Percentiles rank a stretch among this genome's conserved stretches.
phyloP scores from a whole-genome alignment of 2,888 invertebrate species.

The Ochlodes sylvanus region DNA sequence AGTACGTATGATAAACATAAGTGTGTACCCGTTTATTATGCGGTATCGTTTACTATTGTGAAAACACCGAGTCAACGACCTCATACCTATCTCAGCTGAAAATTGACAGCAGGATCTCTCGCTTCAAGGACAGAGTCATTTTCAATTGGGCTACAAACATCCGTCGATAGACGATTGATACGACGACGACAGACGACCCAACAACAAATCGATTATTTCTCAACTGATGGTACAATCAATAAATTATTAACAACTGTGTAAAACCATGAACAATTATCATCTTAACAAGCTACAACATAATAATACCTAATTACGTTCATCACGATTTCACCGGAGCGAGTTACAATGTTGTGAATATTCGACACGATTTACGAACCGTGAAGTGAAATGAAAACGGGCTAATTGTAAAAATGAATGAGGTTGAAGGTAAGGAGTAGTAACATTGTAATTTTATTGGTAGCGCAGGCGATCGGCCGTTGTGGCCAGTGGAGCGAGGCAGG shows the following conservation, averaged over 20 bases:
- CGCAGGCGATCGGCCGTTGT: constrained; percentile 50
- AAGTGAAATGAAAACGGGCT: constrained; percentile 56
- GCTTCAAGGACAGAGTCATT: too few relatives aligned
- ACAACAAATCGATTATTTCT: too few relatives aligned
- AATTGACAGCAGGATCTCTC: too few relatives aligned
- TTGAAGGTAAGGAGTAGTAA: constrained; percentile 47
- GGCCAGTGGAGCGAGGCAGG: constrained; percentile 47
- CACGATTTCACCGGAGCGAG: constrained; percentile 32
- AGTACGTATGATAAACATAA: too few relatives aligned
- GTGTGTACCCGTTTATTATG: too few relatives aligned
- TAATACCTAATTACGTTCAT: too few relatives aligned
- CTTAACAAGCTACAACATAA: background rate
- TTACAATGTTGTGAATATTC: constrained; percentile 61
- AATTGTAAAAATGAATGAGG: constrained; percentile 52
- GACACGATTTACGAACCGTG: constrained; percentile 65
- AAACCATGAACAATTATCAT: background rate
- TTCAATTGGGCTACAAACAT: too few relatives aligned
- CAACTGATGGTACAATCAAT: background rate
- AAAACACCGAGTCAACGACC: too few relatives aligned
- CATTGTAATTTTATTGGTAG: constrained; percentile 57
- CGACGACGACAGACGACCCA: too few relatives aligned
- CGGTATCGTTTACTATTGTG: too few relatives aligned
- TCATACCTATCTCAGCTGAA: too few relatives aligned
- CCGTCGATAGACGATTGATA: too few relatives aligned
- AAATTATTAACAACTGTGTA: constrained; percentile 40